phyloP scores from a whole-genome alignment of 2,888 invertebrate species.

The Minunthozetes semirufus region DNA sequence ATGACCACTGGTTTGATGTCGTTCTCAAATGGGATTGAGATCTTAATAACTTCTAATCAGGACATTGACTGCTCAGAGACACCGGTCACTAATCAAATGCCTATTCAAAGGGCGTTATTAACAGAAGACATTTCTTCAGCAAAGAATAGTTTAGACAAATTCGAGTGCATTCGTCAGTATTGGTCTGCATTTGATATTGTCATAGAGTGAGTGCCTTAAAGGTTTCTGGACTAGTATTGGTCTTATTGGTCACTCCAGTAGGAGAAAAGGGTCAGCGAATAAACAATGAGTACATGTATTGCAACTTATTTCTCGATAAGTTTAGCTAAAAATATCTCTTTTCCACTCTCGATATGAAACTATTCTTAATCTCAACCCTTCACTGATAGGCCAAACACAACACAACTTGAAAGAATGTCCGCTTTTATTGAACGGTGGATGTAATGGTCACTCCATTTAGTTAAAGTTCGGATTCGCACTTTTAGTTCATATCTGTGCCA shows the following conservation, averaged over 20 bases:
- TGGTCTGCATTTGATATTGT: slow-evolving; percentile 5
- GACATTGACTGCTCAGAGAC: slow-evolving; percentile 1
- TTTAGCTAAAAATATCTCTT: not conserved
- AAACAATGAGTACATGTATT: slow-evolving; percentile 10
- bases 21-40: not conserved
- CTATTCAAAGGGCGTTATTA: slow-evolving; percentile 19
- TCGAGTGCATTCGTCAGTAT: not conserved
- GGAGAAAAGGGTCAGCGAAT: slow-evolving; percentile 11
- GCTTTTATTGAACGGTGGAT: not conserved
- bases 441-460: not conserved
- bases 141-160: not conserved
- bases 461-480: no score
- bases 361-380: not conserved
- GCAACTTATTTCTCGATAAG: not conserved
- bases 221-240: not conserved
- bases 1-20: not conserved
- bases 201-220: no score
- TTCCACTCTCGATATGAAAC: not conserved
- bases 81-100: slow-evolving; percentile 11
- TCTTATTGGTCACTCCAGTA: not conserved
- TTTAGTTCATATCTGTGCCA: not conserved
- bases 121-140: not conserved
- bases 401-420: not conserved
- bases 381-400: not conserved
- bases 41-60: not conserved